Conservation (phyloP, 2,797 vertebrate species). For the Helarctos malayanus region DNA sequence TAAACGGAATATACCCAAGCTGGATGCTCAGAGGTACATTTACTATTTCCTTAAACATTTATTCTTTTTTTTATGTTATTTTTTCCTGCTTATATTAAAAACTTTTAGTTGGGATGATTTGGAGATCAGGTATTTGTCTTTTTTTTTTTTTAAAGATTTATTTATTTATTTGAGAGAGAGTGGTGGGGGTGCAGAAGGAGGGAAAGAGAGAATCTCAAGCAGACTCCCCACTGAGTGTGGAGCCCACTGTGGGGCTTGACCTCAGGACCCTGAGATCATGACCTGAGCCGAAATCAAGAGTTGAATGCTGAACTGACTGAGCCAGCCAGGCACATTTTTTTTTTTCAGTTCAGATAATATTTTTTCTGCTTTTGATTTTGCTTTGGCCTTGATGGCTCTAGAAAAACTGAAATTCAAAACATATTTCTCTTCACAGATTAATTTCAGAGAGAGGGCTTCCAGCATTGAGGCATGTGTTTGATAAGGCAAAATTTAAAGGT, state of each 20-base stretch:
- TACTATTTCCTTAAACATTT: background rate
- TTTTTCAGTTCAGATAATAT: background rate
- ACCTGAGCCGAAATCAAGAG: background rate
- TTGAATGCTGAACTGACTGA: background rate
- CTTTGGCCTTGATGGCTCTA: constrained; percentile 2
- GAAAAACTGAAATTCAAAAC: constrained; percentile 60
- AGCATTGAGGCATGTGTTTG: constrained; percentile 94
- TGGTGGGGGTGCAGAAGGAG: background rate
- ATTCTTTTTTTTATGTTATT: background rate
- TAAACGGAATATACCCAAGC: constrained; percentile 94
- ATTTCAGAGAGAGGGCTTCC: constrained; percentile 96
- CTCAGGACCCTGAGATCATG: background rate
- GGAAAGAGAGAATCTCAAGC: background rate
- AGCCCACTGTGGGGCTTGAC: background rate
- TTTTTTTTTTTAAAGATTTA: background rate
- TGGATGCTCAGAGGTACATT: constrained; percentile 95
- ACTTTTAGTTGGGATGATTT: background rate
- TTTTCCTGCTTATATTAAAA: background rate
- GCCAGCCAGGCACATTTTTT: background rate
- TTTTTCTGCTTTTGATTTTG: background rate
- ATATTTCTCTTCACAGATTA: constrained; percentile 90
- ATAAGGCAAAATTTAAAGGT: constrained; percentile 93
- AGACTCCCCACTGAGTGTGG: background rate
- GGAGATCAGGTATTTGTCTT: background rate
- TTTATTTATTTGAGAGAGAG: background rate